phyloP scores from a whole-genome alignment of 2,113 vertebrate genomes.

The Hiodon alosoides region DNA sequence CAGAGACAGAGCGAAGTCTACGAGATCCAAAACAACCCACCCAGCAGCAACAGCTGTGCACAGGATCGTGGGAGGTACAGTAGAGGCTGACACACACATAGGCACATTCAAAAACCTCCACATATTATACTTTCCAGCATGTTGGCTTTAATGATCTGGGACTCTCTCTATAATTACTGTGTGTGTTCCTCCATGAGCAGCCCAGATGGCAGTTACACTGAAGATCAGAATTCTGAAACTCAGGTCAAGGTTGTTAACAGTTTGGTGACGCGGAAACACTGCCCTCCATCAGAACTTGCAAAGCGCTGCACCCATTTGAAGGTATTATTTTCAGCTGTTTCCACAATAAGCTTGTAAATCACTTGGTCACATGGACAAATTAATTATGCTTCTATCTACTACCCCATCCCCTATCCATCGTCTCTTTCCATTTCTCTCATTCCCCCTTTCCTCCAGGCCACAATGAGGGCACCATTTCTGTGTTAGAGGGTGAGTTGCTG shows the following conservation, averaged over 20 bases:
- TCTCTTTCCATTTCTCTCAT: neutral
- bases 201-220: constrained; percentile 97
- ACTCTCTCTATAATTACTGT: constrained; percentile 68
- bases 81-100: neutral
- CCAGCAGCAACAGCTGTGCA: constrained; percentile 71
- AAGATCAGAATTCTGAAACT: constrained; percentile 84
- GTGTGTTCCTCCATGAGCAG: constrained; percentile 78
- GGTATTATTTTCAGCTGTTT: constrained; percentile 47
- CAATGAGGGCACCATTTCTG: constrained; percentile 93
- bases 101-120: neutral
- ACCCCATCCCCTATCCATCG: too few relatives aligned
- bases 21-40: constrained; percentile 64
- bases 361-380: neutral
- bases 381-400: too few relatives aligned
- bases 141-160: neutral
- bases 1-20: constrained; percentile 75
- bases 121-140: too few relatives aligned
- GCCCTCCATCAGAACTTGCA: constrained; percentile 90
- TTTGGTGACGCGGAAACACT: constrained; percentile 90
- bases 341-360: neutral
- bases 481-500: constrained; percentile 84
- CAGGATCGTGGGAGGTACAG: constrained; percentile 81
- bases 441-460: constrained; percentile 65
- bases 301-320: constrained; percentile 90
- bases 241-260: constrained; percentile 76